Conservation (phyloP, 2,113 vertebrate genomes). For the Zapornia atra region DNA sequence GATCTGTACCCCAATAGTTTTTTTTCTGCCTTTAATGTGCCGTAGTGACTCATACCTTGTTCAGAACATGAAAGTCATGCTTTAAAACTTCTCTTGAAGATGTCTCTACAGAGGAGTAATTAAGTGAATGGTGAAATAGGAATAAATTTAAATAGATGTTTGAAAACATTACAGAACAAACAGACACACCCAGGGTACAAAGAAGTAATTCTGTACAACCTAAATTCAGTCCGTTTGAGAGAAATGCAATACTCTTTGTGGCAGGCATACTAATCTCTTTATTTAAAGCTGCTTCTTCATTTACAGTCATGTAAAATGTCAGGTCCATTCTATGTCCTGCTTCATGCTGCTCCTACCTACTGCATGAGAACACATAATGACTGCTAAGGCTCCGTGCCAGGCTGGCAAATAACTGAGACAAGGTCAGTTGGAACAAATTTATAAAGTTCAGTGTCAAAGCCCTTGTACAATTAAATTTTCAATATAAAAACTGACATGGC, state of each 20-base stretch:
- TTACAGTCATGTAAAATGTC: slow-evolving; percentile 47
- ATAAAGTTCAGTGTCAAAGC: slow-evolving; percentile 55
- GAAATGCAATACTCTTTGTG: slow-evolving; percentile 24
- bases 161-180: slow-evolving; percentile 52
- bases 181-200: slow-evolving; percentile 15
- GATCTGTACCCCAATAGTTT: fast-evolving
- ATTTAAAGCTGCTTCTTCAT: slow-evolving; percentile 58
- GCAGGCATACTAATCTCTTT: slow-evolving; percentile 47
- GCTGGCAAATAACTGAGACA: slow-evolving; percentile 69
- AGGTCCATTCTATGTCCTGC: slow-evolving; percentile 2
- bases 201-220: slow-evolving; percentile 28
- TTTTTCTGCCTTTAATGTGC: neutral
- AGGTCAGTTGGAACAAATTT: slow-evolving; percentile 74
- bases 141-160: slow-evolving; percentile 49
- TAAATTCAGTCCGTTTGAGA: slow-evolving; percentile 43
- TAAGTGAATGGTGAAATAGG: slow-evolving; percentile 22
- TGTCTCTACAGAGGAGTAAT: slow-evolving; percentile 21
- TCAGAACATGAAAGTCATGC: neutral
- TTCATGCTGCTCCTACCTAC: slow-evolving; percentile 11
- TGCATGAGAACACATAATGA: slow-evolving; percentile 58
- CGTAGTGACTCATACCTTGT: neutral
- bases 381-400: slow-evolving; percentile 23
- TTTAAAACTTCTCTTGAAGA: neutral
- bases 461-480: slow-evolving; percentile 62
- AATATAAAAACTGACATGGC: slow-evolving; percentile 32